Conservation (phyloP, 2,888 invertebrate species). For the Elegia similella region DNA sequence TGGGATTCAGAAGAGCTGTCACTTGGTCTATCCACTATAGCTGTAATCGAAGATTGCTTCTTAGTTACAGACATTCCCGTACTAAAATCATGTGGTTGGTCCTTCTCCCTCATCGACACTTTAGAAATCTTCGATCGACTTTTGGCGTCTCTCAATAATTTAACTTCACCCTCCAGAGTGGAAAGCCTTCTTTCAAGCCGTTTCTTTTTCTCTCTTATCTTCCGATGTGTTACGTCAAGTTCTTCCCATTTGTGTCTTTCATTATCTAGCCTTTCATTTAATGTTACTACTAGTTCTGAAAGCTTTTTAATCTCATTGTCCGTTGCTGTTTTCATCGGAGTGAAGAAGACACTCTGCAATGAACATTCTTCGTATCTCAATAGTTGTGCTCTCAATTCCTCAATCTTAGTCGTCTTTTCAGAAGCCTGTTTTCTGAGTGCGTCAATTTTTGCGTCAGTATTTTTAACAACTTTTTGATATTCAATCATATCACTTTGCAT, state of each 20-base stretch:
- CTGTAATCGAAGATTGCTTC: conserved; percentile 49
- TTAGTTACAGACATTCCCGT: conserved; percentile 36
- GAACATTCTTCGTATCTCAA: conserved; percentile 72
- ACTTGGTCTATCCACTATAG: conserved; percentile 49
- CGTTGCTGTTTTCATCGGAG: conserved; percentile 78
- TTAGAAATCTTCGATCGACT: conserved; percentile 54
- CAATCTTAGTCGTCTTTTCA: conserved; percentile 71
- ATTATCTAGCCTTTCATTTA: conserved; percentile 80
- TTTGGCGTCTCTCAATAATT: conserved; percentile 45
- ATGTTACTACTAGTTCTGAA: conserved; percentile 78
- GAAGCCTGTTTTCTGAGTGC: conserved; percentile 69
- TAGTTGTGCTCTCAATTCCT: conserved; percentile 68
- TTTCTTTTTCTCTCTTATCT: conserved; percentile 77
- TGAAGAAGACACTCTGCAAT: conserved; percentile 72
- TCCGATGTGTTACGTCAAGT: conserved; percentile 78
- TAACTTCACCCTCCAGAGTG: conserved; percentile 51
- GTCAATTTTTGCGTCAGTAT: conserved; percentile 75
- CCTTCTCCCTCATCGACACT: conserved; percentile 49
- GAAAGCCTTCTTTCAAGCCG: conserved; percentile 54
- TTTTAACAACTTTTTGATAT: conserved; percentile 64
- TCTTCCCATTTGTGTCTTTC: conserved; percentile 83
- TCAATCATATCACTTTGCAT: conserved; percentile 64
- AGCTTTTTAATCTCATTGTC: conserved; percentile 84
- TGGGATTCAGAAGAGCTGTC: conserved; percentile 50
- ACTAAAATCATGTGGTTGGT: conserved; percentile 33